Base-by-base conservation (phyloP, 2,797 vertebrate species). In the Valencia hispanica region DNA sequence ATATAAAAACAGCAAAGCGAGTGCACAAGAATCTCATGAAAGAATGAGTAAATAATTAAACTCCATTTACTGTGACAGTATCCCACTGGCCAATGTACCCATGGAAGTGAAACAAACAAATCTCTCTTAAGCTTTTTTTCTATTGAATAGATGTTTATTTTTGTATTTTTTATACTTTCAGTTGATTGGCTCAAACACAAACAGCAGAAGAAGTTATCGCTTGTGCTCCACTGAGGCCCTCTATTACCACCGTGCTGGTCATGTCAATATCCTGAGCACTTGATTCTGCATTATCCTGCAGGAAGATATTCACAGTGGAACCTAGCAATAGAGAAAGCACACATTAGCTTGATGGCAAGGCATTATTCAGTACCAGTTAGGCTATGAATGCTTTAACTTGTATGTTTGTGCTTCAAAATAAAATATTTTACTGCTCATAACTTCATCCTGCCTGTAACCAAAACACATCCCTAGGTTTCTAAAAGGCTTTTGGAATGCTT, bases 1-100 rank as follows among this genome's bases (percentile, higher is more conserved):
- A 90, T 92, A 85, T 91, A 89, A 94, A 84, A 93, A 45, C 87
- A 84, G 79, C 45, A 88, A 90, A 51, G 78, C 88, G 73, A 78
- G 79, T 41, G 82, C 80, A 68, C 81, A 85, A 81, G 72, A 77
- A 77, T 66, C 79, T 73, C 27, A 68, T 72, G 79, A 82, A 85
- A 74, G 83, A 73, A 83, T n/a, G 77, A 76, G 83, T 79, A 36
- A 76, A 70, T 51, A 73, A 51, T 89, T 90, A 85, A 77, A 86
- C 43, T 84, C 74, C 73, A 76, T 89, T 84, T 73, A 34, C 55
- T 72, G 70, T 76, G 77, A 39, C 78, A 82, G 84, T 72, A 87
- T 72, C 74, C 43, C 30, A 74, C 72, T 78, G 11, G 57, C 59
- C 32, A 72, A 69, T 63, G 74, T 39, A 83, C 55, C 66, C 61